Evolutionary conservation across 2,888 invertebrate species (phyloP), one percentile per base, ranked within the genome.

Genomic region (Parnassius smintheus): DNA sequence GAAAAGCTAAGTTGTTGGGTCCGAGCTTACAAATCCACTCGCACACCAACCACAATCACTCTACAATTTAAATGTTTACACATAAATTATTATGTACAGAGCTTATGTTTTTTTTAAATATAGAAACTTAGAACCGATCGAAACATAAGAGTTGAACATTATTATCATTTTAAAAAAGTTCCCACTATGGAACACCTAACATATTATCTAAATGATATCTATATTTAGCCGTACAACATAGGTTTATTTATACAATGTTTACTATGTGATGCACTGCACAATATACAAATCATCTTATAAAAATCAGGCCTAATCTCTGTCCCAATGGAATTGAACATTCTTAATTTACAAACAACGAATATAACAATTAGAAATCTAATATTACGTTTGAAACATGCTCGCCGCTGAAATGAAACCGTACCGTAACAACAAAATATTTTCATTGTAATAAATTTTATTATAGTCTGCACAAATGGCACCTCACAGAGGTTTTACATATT

Each of bases 21-120:
- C 69, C 72, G 72, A 66, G 69, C 76, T 72, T 75, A 66, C 78
- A 66, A 71, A 68, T 65, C 75, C 73, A 68, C 70, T 65, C 74
- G 66, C 72, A 64, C 69, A 68, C 66, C 67, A 62, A 71, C 61
- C 69, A 69, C 62, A 68, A 78, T 75, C 77, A 76, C 79, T 75
- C 81, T 82, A 82, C 74, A 66, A 71, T 73, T 69, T 72, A 64
- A 62, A 60, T 63, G 59, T 69, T 66, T 68, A 72, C 66, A 69
- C 61, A 72, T 70, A 73, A 74, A 73, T 70, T 69, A 53, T 59
- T 69, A 68, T 66, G 66, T 68, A 73, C 65, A 66, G 65, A 48
- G 64, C 25, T 41, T 55, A 65, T 66, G 65, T 62, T 71, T 70
- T 67, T 69, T 73, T 68, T 68, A 68, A 68, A 62, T 62, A 69